Base-by-base conservation (phyloP, 2,888 invertebrate genomes). In the Tribolium freemani region DNA sequence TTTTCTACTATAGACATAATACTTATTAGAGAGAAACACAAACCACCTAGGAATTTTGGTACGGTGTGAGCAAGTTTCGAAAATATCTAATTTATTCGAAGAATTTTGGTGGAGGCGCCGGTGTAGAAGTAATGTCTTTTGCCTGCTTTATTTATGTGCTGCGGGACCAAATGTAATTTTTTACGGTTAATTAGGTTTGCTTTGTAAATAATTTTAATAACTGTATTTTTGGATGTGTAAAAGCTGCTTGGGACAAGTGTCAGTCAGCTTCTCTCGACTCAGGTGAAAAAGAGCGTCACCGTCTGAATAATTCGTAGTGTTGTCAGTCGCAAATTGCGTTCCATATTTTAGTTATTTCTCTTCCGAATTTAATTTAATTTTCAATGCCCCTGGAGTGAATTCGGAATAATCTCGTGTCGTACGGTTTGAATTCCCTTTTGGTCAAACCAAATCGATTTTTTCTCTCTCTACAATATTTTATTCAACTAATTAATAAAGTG, bases 401-500 rank as follows among this genome's bases (percentile, higher is more conserved):
- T 13, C 30, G 21, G 21, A 60, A 60, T 48, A 20, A 60, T 48
- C 16, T 57, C 11, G 13, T 16, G 57, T 38, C 57, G 54, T 54
- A 26, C 54, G 30, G 9, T 30, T 26, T n/a, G 30, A 54, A 54
- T 54, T 54, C 54, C 54, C 54, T 9, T 13, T 6, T 16, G 44
- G 45, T 61, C 16, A 38, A 1, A n/a, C 30, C 26, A 9, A 6
- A 38, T 50, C 51, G 63, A 63, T 38, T 63, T 63, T 63, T 51
- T 38, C 38, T 8, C 26, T 13, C 5, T 38, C 5, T 13, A 11
- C 11, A 48, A 51, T 51, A 63, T 63, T 63, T 63, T 38, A 30
- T 16, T 11, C 10, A 16, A 13, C 20, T 63, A 63, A 63, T 63
- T 63, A 63, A 63, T 51, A 63, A 63, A 63, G 50, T 51, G 51